Percentiles rank a stretch among this genome's conserved stretches.
Conservation (phyloP, 92 coral and sea anemone genomes). For the Plumapathes pennacea region DNA sequence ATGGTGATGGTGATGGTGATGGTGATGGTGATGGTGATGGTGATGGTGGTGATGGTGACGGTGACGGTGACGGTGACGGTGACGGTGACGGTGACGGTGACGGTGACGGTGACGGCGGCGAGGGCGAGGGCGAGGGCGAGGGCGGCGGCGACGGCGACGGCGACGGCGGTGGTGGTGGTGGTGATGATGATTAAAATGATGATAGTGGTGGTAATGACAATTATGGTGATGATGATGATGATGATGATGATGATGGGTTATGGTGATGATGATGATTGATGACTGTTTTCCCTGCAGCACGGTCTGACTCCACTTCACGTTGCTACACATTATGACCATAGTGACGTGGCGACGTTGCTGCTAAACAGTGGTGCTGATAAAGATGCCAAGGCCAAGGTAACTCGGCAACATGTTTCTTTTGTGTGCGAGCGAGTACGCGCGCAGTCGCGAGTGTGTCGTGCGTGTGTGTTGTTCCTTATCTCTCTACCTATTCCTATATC, state of each 20-base stretch:
- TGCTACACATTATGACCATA: conserved; percentile 90
- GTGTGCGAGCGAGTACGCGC: too few species aligned
- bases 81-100: conserved; percentile 3
- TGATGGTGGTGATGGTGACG: conserved; percentile 1
- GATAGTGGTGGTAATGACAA: conserved; percentile 1
- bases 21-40: conserved; percentile 2
- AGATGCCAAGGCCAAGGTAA: conserved; percentile 88
- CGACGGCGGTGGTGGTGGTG: conserved; percentile 2
- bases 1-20: conserved; percentile 1
- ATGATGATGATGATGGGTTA: neutral
- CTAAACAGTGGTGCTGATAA: conserved; percentile 80
- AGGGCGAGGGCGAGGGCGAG: neutral
- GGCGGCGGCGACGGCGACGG: conserved; percentile 4
- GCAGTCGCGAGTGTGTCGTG: neutral
- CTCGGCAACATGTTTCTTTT: too few species aligned
- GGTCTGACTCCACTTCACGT: conserved; percentile 97
- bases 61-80: too few species aligned
- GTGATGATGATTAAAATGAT: neutral
- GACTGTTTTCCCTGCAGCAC: conserved; percentile 49
- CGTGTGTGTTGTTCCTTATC: neutral
- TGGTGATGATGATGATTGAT: neutral
- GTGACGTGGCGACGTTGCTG: conserved; percentile 78
- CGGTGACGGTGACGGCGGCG: conserved; percentile 1
- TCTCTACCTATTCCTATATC: neutral
- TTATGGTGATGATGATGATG: neutral